Evolutionary conservation across 2,888 invertebrate species (phyloP).

Genomic region (Crossocerus cetratus): DNA sequence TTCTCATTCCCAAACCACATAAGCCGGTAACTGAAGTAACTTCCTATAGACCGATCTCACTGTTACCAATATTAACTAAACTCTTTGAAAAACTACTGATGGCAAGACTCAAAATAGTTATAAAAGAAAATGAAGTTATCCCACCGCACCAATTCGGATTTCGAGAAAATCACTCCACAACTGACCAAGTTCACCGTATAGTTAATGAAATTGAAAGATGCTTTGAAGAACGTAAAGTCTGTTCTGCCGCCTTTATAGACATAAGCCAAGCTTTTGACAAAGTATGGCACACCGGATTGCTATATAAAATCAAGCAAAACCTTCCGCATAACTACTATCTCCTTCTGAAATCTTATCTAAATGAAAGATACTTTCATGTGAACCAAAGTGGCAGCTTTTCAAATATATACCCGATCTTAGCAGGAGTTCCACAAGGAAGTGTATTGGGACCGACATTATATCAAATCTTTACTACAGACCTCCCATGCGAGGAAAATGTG

Average conservation of each 20-base stretch:
- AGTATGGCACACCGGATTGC: slow-evolving; percentile 3
- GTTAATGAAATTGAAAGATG: slow-evolving; percentile 5
- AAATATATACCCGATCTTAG: not conserved
- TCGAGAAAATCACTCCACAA: not conserved
- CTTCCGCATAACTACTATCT: slow-evolving; percentile 2
- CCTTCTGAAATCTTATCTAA: slow-evolving; percentile 6
- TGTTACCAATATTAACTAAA: no score
- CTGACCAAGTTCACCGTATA: slow-evolving; percentile 7
- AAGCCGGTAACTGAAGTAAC: not conserved
- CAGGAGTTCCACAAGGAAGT: slow-evolving; percentile 13
- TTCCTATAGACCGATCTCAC: not conserved
- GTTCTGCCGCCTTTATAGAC: slow-evolving; percentile 10
- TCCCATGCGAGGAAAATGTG: not conserved
- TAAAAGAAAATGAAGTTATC: not conserved
- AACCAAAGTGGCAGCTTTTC: not conserved
- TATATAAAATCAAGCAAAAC: not conserved
- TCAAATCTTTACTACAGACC: not conserved
- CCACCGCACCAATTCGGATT: slow-evolving; percentile 10
- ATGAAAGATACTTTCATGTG: not conserved
- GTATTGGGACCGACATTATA: not conserved
- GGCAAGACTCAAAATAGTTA: not conserved
- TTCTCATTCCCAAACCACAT: no score
- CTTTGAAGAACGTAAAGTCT: slow-evolving; percentile 4
- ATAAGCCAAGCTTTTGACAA: slow-evolving; percentile 9
- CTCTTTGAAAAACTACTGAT: not conserved